A percentile compares a stretch with the other conserved stretches of the same genome.
phyloP scores from a whole-genome alignment of 2,888 invertebrate genomes.

The Phrixothrix hirtus region DNA sequence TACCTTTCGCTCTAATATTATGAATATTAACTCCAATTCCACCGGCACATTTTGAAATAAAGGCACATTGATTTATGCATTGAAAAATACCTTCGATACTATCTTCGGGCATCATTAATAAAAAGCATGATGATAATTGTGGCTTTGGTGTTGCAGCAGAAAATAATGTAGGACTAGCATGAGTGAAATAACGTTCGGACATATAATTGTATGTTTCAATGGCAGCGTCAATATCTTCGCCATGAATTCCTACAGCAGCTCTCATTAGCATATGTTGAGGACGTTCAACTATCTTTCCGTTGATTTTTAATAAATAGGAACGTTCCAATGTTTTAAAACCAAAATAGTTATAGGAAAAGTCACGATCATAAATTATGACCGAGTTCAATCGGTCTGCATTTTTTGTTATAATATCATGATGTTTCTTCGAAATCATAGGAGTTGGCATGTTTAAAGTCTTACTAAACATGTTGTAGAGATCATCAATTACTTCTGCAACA shows the following conservation, averaged over 20 bases:
- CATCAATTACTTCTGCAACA: constrained; percentile 84
- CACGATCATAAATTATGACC: constrained; percentile 94
- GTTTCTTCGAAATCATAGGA: constrained; percentile 86
- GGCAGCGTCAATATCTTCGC: constrained; percentile 87
- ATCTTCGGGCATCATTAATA: constrained; percentile 92
- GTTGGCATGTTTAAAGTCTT: constrained; percentile 70
- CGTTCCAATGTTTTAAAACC: constrained; percentile 98
- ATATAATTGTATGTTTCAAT: constrained; percentile 95
- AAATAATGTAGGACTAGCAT: constrained; percentile 97
- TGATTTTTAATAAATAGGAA: constrained; percentile 90
- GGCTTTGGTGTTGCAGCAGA: constrained; percentile 90
- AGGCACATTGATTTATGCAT: constrained; percentile 88
- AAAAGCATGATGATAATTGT: constrained; percentile 94
- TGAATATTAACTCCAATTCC: constrained; percentile 97
- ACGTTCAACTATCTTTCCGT: constrained; percentile 90
- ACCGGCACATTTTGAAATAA: constrained; percentile 96
- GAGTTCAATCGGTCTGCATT: constrained; percentile 92
- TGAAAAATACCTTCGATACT: constrained; percentile 95
- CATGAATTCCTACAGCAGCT: constrained; percentile 95
- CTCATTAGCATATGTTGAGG: constrained; percentile 99
- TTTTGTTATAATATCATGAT: constrained; percentile 78
- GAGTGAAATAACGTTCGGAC: constrained; percentile 95
- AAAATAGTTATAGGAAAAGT: constrained; percentile 97
- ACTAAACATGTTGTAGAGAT: constrained; percentile 78
- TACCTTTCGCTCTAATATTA: constrained; percentile 90